Conservation (phyloP, 2,888 invertebrate species). For the Microplitis deprimator region DNA sequence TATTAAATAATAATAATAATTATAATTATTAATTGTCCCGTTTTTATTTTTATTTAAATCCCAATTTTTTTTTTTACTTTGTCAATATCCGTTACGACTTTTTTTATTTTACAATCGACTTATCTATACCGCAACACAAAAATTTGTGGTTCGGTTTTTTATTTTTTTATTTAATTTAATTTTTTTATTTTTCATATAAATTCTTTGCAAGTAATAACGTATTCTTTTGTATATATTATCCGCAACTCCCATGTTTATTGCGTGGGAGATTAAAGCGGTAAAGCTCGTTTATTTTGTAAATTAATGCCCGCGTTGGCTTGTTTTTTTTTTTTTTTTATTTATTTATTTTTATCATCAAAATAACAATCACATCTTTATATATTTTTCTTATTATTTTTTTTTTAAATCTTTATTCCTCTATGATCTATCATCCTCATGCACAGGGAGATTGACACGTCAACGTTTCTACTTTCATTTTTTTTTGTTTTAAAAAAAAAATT, state of each 20-base stretch:
- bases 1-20: slow-evolving; percentile 27
- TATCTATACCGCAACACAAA: slow-evolving; percentile 49
- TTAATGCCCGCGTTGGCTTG: slow-evolving; percentile 64
- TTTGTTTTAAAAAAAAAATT: neutral
- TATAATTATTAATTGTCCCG: neutral
- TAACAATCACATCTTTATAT: slow-evolving; percentile 29
- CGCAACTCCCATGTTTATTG: slow-evolving; percentile 50
- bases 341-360: slow-evolving; percentile 11
- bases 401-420: neutral
- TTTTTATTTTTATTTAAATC: slow-evolving; percentile 19
- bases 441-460: neutral
- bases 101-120: slow-evolving; percentile 49
- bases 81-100: slow-evolving; percentile 17
- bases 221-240: slow-evolving; percentile 52
- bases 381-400: slow-evolving; percentile 36
- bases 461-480: neutral
- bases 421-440: neutral
- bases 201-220: slow-evolving; percentile 50
- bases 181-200: slow-evolving; percentile 51
- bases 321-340: neutral
- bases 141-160: slow-evolving; percentile 48
- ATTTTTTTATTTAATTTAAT: slow-evolving; percentile 48
- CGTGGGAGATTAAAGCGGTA: slow-evolving; percentile 54
- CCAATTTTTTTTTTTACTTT: slow-evolving; percentile 14
- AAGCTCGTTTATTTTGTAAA: slow-evolving; percentile 64